phyloP scores from a whole-genome alignment of 64 coral and sea anemone genomes.

The Montipora capricornis region DNA sequence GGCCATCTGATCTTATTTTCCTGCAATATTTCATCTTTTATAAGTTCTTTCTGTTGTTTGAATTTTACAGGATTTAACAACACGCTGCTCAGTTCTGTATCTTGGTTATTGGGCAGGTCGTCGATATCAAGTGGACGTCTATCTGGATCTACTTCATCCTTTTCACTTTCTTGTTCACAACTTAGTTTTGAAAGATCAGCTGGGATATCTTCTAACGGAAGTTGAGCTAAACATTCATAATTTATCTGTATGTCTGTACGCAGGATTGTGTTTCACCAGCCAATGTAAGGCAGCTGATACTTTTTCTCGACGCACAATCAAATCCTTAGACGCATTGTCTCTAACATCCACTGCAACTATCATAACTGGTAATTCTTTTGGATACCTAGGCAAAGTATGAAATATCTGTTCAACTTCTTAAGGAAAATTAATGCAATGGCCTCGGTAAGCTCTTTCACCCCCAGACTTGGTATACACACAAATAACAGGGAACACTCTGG shows the following conservation, averaged over 20 bases:
- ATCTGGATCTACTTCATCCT: background rate
- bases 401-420: background rate
- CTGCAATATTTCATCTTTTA: background rate
- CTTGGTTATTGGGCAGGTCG: no score
- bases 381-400: background rate
- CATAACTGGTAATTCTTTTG: background rate
- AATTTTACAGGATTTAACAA: background rate
- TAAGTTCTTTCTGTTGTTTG: conserved; percentile 15
- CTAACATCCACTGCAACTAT: background rate
- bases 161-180: background rate
- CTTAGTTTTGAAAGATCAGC: background rate
- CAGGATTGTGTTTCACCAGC: conserved; percentile 20
- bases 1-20: background rate
- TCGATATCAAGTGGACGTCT: background rate
- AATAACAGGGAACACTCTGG: no score
- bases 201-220: conserved; percentile 4
- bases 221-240: background rate
- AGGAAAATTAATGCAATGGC: background rate
- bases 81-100: no score
- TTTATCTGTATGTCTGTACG: conserved; percentile 1
- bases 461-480: no score
- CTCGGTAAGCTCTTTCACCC: no score
- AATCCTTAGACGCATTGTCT: background rate
- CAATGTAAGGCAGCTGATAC: background rate
- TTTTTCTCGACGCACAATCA: background rate